phyloP scores from a whole-genome alignment of 2,797 vertebrate genomes.

The Siniperca obscura region DNA sequence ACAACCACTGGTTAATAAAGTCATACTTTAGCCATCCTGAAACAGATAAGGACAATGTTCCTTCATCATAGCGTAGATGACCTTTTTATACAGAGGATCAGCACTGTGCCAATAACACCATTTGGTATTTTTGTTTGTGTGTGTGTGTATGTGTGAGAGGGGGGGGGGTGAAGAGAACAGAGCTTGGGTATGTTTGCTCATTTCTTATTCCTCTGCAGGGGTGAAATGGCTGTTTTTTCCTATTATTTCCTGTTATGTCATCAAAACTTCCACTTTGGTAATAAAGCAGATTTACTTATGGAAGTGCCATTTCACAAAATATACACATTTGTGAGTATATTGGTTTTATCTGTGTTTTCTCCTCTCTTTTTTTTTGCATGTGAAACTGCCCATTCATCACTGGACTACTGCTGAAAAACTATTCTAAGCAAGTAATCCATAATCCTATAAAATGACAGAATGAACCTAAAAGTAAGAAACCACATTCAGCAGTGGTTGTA shows the following conservation, averaged over 20 bases:
- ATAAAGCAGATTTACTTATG: constrained; percentile 51
- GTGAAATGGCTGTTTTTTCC: constrained; percentile 68
- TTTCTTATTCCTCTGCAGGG: constrained; percentile 74
- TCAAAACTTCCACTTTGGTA: constrained; percentile 68
- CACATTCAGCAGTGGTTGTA: constrained; percentile 9
- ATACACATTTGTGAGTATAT: not conserved
- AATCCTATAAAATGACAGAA: constrained; percentile 47
- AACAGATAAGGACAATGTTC: constrained; percentile 55
- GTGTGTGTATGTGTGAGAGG: constrained; percentile 11
- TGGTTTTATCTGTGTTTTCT: constrained; percentile 30
- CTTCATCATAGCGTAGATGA: constrained; percentile 59
- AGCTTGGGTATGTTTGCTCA: constrained; percentile 61
- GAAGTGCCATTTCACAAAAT: constrained; percentile 21
- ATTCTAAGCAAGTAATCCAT: constrained; percentile 51
- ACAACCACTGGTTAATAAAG: constrained; percentile 61
- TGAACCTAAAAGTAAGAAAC: constrained; percentile 44
- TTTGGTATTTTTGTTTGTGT: constrained; percentile 49
- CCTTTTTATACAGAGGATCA: constrained; percentile 66
- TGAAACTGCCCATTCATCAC: constrained; percentile 51
- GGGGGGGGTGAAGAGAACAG: constrained; percentile 17
- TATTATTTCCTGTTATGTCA: constrained; percentile 67
- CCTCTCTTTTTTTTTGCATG: constrained; percentile 20
- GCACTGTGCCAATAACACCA: constrained; percentile 57
- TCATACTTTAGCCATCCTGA: constrained; percentile 48
- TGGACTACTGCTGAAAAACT: constrained; percentile 34